Conservation (phyloP, 2,888 invertebrate species). For the Drosophila quinaria region DNA sequence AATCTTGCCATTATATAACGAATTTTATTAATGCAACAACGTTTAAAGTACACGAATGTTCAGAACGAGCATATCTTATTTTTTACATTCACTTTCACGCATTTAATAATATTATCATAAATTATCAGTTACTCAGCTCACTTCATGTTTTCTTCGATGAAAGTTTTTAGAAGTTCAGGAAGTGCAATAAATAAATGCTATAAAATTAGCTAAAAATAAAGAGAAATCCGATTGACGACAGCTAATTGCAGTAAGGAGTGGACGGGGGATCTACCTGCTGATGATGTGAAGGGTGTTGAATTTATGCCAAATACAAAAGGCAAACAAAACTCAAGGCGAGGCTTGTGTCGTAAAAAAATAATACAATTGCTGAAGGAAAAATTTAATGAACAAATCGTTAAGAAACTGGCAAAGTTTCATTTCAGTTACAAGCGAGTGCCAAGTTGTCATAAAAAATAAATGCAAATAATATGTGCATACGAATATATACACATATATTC, state of each 20-base stretch:
- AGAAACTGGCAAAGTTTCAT: slow-evolving; percentile 27
- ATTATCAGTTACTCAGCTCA: neutral
- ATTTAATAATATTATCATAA: neutral
- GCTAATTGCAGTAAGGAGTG: slow-evolving; percentile 9
- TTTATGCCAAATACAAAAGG: slow-evolving; percentile 59
- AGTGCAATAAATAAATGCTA: slow-evolving; percentile 18
- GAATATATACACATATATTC: neutral
- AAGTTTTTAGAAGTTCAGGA: slow-evolving; percentile 30
- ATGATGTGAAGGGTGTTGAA: slow-evolving; percentile 22
- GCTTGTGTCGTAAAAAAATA: slow-evolving; percentile 21
- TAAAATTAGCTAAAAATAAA: slow-evolving; percentile 27
- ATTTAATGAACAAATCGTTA: slow-evolving; percentile 46
- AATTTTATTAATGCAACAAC: neutral
- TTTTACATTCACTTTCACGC: neutral
- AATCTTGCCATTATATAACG: neutral
- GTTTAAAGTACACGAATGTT: neutral
- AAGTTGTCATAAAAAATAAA: slow-evolving; percentile 50
- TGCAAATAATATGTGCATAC: slow-evolving; percentile 1
- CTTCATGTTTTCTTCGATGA: neutral
- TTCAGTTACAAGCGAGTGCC: slow-evolving; percentile 17
- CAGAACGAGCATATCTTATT: neutral
- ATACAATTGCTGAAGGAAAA: slow-evolving; percentile 39
- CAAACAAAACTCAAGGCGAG: slow-evolving; percentile 63
- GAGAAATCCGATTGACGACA: slow-evolving; percentile 35
- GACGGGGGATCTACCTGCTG: slow-evolving; percentile 2